phyloP scores from a whole-genome alignment of 2,888 invertebrate species.

The Allacma fusca region DNA sequence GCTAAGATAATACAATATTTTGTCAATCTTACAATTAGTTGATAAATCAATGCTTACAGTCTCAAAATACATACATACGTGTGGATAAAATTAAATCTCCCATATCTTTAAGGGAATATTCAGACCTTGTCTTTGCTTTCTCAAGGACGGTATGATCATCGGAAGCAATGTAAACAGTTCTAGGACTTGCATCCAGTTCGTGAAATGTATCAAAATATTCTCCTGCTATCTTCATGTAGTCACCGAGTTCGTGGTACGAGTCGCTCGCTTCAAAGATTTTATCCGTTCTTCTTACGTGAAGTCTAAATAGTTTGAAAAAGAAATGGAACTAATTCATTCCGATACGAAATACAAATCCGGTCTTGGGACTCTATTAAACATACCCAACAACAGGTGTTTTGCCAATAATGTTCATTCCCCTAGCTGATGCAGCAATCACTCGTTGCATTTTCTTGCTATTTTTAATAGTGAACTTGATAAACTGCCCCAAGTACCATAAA shows the following conservation, averaged over 20 bases:
- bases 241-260: constrained; percentile 32
- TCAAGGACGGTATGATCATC: constrained; percentile 36
- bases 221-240: constrained; percentile 37
- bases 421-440: not conserved
- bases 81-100: not conserved
- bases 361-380: too few species aligned
- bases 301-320: too few species aligned
- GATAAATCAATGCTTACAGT: not conserved
- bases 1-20: too few species aligned
- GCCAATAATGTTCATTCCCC: not conserved
- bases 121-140: constrained; percentile 7
- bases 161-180: constrained; percentile 36
- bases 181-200: not conserved
- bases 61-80: too few species aligned
- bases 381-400: not conserved
- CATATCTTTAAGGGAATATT: too few species aligned
- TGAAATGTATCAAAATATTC: not conserved
- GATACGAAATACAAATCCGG: too few species aligned
- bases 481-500: constrained; percentile 47
- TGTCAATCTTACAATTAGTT: not conserved
- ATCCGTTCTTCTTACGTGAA: constrained; percentile 49
- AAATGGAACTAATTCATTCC: too few species aligned
- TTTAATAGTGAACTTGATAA: constrained; percentile 37
- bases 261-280: constrained; percentile 33
- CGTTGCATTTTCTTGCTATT: not conserved